Evolutionary conservation across 2,797 vertebrate genomes (phyloP).

Genomic region (Poecilia gillii): DNA sequence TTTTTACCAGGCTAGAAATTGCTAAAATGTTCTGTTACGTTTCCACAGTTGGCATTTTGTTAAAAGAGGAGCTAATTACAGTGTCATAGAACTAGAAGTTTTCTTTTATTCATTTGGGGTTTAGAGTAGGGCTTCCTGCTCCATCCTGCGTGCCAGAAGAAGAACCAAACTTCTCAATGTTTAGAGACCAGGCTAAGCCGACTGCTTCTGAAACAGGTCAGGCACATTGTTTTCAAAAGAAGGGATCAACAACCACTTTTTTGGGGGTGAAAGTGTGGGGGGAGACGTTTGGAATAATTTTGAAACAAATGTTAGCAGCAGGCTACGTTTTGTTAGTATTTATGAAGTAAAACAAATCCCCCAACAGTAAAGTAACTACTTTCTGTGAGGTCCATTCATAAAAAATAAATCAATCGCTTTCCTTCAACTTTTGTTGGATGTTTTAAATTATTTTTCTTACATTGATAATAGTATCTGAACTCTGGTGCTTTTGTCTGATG

Average conservation of each 20-base stretch:
- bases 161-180: background rate
- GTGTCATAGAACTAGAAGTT: background rate
- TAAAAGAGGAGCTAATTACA: background rate
- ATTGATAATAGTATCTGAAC: background rate
- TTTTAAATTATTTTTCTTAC: background rate
- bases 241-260: background rate
- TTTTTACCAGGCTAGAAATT: background rate
- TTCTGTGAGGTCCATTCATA: background rate
- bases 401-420: background rate
- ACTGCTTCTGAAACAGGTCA: background rate
- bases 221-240: background rate
- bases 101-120: background rate
- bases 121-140: background rate
- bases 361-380: background rate
- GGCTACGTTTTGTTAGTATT: background rate
- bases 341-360: background rate
- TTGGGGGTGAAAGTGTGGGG: background rate
- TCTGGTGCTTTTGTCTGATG: background rate
- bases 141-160: background rate
- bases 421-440: background rate
- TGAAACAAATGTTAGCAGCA: background rate
- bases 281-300: background rate
- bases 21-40: background rate
- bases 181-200: background rate
- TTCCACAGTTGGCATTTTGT: background rate